Evolutionary conservation across 1,140 invertebrate genomes (phyloP).

Genomic region (Thaumatotibia leucotreta): DNA sequence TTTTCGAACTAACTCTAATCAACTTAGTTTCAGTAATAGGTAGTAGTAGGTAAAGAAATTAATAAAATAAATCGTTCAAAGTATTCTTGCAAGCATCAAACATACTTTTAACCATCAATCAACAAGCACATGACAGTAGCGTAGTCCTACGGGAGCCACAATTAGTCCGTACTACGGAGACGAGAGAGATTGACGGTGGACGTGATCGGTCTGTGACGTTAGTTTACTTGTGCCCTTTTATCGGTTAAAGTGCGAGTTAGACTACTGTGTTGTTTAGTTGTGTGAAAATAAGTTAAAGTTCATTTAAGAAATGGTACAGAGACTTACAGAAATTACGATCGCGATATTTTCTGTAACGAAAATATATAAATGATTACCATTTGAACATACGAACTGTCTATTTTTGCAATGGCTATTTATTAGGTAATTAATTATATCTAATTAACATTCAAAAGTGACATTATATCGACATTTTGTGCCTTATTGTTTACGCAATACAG

Average conservation of each 20-base stretch:
- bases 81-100: conserved; percentile 18
- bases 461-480: conserved; percentile 1
- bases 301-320: too few relatives aligned
- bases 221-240: background rate
- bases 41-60: too few relatives aligned
- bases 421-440: too few relatives aligned
- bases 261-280: background rate
- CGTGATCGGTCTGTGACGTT: background rate
- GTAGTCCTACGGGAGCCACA: conserved; percentile 5
- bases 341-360: too few relatives aligned
- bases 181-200: background rate
- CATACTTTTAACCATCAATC: background rate
- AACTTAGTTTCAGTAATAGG: too few relatives aligned
- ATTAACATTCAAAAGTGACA: background rate
- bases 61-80: too few relatives aligned
- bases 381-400: too few relatives aligned
- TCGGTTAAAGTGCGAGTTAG: background rate
- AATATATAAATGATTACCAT: too few relatives aligned
- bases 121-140: background rate
- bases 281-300: too few relatives aligned
- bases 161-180: background rate
- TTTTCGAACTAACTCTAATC: too few relatives aligned
- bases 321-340: too few relatives aligned
- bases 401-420: too few relatives aligned
- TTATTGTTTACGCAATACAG: conserved; percentile 12